phyloP scores from a whole-genome alignment of 2,888 invertebrate species.

The Acanthosepion pharaonis region DNA sequence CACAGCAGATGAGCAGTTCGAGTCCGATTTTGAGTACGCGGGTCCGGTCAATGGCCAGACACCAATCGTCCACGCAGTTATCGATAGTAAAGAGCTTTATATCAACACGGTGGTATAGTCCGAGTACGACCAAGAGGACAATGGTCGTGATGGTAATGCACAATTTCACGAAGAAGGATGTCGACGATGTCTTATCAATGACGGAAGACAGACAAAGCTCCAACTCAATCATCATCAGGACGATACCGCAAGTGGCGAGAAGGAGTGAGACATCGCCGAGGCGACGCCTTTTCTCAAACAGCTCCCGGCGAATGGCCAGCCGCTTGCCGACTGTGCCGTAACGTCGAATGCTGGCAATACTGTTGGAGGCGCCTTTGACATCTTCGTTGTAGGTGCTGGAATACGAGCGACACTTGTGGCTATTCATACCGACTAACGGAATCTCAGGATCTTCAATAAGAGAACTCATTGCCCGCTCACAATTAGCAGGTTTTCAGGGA shows the following conservation, averaged over 20 bases:
- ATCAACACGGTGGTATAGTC: constrained; percentile 71
- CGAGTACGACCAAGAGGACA: constrained; percentile 68
- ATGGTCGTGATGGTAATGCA: constrained; percentile 70
- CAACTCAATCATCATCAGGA: constrained; percentile 71
- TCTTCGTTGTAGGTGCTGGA: constrained; percentile 56
- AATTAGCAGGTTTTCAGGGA: not conserved
- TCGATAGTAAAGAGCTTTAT: constrained; percentile 71
- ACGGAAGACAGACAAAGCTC: constrained; percentile 66
- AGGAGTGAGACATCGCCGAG: constrained; percentile 68
- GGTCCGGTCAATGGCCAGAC: constrained; percentile 68
- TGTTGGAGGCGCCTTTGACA: constrained; percentile 48
- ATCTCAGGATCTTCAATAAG: constrained; percentile 70
- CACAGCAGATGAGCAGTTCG: constrained; percentile 78
- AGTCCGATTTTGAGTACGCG: constrained; percentile 80
- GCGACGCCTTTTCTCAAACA: constrained; percentile 67
- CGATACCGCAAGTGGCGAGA: constrained; percentile 69
- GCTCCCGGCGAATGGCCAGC: constrained; percentile 70
- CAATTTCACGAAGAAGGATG: constrained; percentile 67
- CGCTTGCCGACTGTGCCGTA: constrained; percentile 72
- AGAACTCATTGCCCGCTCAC: constrained; percentile 64
- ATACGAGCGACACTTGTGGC: constrained; percentile 60
- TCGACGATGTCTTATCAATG: constrained; percentile 56
- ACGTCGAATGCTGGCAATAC: constrained; percentile 51
- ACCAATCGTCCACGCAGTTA: constrained; percentile 72
- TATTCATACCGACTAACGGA: constrained; percentile 71